These are phyloP conservation scores for Tadarida brasiliensis DNA, from an alignment of 2,797 vertebrate genomes.

Conservation along the genomic window DNA sequence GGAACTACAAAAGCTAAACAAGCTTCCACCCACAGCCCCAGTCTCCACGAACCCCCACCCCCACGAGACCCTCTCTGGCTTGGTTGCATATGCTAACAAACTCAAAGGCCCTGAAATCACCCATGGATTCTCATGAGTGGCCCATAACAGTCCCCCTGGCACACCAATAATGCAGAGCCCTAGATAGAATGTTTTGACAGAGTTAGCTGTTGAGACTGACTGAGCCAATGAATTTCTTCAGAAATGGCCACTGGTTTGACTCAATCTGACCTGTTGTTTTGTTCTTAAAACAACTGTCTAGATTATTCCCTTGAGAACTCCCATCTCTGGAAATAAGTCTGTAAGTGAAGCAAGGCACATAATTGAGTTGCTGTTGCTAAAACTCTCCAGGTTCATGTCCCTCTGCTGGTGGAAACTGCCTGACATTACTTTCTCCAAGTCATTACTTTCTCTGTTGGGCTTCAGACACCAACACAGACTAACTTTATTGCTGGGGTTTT, in stretches of 20 bases:
- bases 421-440: constrained; percentile 10
- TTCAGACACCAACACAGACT: background rate
- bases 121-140: background rate
- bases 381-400: constrained; percentile 32
- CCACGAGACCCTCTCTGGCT: background rate
- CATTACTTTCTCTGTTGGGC: too few relatives aligned
- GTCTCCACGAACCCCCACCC: background rate
- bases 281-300: constrained; percentile 65
- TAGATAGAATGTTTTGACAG: constrained; percentile 70
- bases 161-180: constrained; percentile 37
- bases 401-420: constrained; percentile 59
- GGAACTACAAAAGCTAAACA: background rate
- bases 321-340: constrained; percentile 33
- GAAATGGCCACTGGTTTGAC: constrained; percentile 61
- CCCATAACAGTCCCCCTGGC: background rate
- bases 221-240: constrained; percentile 74
- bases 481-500: background rate
- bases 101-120: constrained; percentile 2
- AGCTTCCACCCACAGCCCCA: background rate
- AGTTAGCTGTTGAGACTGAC: constrained; percentile 45
- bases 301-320: constrained; percentile 40
- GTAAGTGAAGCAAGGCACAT: background rate
- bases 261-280: constrained; percentile 64
- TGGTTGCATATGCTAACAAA: background rate
- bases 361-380: constrained; percentile 50